Evolutionary conservation across 2,888 invertebrate genomes (phyloP), one percentile per base, ranked within the genome.

Genomic region (Papilio elwesi): DNA sequence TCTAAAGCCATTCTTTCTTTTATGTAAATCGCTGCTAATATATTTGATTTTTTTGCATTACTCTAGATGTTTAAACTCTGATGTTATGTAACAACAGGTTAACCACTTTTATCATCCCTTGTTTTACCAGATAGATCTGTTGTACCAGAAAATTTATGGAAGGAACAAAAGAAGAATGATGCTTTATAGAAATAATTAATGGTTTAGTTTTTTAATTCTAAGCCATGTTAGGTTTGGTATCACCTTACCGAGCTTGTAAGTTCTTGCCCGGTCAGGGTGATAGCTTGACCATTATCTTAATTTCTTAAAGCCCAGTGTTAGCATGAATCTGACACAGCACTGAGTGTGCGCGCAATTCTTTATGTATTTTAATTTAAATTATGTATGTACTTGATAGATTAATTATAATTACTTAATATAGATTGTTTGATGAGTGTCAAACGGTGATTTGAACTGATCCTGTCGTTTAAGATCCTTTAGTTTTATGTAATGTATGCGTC

Each of bases 401-500:
- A 76, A 75, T 73, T 52, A 66, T 55, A 57, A 51, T 11, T 15
- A 43, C n/a, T 9, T 43, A 10, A 15, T 43, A 55, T 43, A 55
- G 74, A 75, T 77, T 74, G 73, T 74, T 64, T 72, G 72, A 73
- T 77, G 65, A 69, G 73, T 76, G 73, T 74, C 74, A 70, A 76
- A 76, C 74, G 73, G 71, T 76, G 75, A 53, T 76, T 75, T 73
- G 70, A 75, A 74, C 65, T 76, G 71, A 65, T 76, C 72, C 55
- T 74, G 63, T 71, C 68, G 49, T 73, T 59, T 57, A 70, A 49
- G 13, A 36, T n/a, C n/a, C n/a, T n/a, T n/a, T 59, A 71, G 59
- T 43, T 51, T 63, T 72, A 48, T n/a, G n/a, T 72, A 68, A 51
- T 64, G 16, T 9, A 64, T 48, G 26, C n/a, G n/a, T 36, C 47